Evolutionary conservation across 2,797 vertebrate species (phyloP).

Genomic region (Micrastur ruficollis): DNA sequence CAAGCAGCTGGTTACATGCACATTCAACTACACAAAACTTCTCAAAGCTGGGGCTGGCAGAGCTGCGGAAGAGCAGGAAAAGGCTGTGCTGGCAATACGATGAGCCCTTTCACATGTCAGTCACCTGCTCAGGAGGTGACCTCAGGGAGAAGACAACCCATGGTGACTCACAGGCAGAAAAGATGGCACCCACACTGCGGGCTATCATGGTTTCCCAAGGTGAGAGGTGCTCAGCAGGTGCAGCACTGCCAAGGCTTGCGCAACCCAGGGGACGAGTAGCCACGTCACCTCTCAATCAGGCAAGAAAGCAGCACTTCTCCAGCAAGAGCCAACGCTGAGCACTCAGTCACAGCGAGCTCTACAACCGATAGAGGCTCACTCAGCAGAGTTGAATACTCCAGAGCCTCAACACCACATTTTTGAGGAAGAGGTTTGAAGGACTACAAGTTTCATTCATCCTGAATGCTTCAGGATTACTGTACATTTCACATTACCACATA

Average conservation of each 20-base stretch:
- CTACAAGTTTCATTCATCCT: not conserved
- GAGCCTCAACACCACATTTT: rapidly evolving
- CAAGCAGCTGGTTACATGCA: rapidly evolving
- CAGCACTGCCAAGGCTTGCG: not conserved
- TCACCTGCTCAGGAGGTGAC: not conserved
- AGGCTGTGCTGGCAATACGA: rapidly evolving
- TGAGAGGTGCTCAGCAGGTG: not conserved
- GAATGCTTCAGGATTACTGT: not conserved
- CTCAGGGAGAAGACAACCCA: not conserved
- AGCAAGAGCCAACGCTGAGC: rapidly evolving
- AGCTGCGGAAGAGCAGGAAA: not conserved
- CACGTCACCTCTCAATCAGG: not conserved
- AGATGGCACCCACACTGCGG: rapidly evolving
- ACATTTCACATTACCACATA: rapidly evolving
- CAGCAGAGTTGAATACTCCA: rapidly evolving
- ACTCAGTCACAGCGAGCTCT: rapidly evolving
- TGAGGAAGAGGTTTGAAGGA: not conserved
- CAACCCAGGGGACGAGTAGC: not conserved
- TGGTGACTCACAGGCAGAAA: not conserved
- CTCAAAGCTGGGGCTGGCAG: not conserved
- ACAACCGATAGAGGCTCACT: not conserved
- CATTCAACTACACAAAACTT: not conserved
- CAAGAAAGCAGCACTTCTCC: too few species aligned
- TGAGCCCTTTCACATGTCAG: rapidly evolving
- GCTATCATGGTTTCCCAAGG: not conserved